Percentiles rank a stretch among this genome's conserved stretches.
These are phyloP conservation scores for Sussaba pulchella DNA, from an alignment of 2,888 invertebrate species.

Conservation along the genomic window DNA sequence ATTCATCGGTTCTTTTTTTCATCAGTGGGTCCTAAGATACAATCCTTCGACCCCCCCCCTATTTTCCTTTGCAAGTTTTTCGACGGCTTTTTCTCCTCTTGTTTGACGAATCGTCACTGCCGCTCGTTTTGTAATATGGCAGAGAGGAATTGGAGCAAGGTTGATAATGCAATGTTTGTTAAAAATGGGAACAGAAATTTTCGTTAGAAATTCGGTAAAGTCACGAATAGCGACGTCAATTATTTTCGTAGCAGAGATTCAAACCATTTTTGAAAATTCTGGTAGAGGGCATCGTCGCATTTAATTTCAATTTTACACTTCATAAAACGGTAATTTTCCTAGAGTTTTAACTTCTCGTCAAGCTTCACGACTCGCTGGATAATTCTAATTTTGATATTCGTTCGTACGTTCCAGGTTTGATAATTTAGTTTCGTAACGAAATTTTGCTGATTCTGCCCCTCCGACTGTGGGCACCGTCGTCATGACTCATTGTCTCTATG, in stretches of 20 bases:
- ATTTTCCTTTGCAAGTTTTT: not conserved
- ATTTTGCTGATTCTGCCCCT: not conserved
- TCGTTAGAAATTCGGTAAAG: too few relatives aligned
- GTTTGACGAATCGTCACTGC: too few relatives aligned
- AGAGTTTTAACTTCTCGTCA: conserved; percentile 63
- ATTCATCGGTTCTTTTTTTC: not conserved
- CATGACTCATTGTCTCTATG: not conserved
- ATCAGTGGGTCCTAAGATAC: not conserved
- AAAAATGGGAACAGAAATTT: too few relatives aligned
- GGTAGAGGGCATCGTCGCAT: too few relatives aligned
- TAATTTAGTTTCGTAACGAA: conserved; percentile 15
- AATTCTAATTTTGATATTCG: not conserved
- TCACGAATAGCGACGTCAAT: too few relatives aligned
- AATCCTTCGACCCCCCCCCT: not conserved
- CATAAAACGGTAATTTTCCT: conserved; percentile 66
- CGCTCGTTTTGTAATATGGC: too few relatives aligned
- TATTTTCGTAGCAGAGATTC: too few relatives aligned
- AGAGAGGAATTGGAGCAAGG: too few relatives aligned
- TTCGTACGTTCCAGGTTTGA: conserved; percentile 1
- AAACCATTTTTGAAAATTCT: too few relatives aligned
- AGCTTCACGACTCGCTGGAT: conserved; percentile 57
- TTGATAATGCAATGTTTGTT: too few relatives aligned
- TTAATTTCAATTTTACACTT: conserved; percentile 5
- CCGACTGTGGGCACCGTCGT: not conserved
- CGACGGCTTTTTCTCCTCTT: not conserved